Evolutionary conservation across 2,888 invertebrate species (phyloP).

Genomic region (Plagodis pulveraria): DNA sequence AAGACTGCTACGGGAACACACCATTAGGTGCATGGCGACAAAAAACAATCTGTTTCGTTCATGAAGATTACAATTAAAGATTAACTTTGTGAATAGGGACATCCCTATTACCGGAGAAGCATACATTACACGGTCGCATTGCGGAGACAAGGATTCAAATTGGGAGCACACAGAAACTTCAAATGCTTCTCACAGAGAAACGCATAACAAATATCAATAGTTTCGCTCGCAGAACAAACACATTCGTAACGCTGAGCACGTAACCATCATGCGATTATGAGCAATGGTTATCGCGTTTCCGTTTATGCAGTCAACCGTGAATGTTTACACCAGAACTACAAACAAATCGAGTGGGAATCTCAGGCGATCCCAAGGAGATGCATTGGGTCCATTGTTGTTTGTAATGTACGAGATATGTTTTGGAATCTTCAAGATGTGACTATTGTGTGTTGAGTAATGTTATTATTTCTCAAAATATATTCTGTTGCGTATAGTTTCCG

Average conservation of each 20-base stretch:
- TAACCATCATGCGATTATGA: constrained; percentile 42
- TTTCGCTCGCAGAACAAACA: constrained; percentile 34
- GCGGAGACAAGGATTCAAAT: neutral
- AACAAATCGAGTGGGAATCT: constrained; percentile 33
- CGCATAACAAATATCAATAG: constrained; percentile 31
- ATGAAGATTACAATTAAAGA: too few relatives aligned
- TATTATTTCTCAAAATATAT: neutral
- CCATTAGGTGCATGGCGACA: too few relatives aligned
- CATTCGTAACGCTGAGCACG: constrained; percentile 34
- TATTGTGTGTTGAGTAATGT: neutral
- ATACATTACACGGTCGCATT: too few relatives aligned
- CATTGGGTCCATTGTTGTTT: constrained; percentile 34
- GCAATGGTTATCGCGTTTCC: constrained; percentile 40
- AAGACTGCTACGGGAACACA: too few relatives aligned
- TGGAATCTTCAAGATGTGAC: too few relatives aligned
- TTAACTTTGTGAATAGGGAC: too few relatives aligned
- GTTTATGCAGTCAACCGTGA: constrained; percentile 41
- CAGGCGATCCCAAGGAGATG: constrained; percentile 35
- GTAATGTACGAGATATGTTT: too few relatives aligned
- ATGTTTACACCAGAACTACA: constrained; percentile 37
- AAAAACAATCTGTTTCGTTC: too few relatives aligned
- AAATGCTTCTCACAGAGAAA: constrained; percentile 13
- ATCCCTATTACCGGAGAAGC: too few relatives aligned
- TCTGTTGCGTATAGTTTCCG: too few relatives aligned
- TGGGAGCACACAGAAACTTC: constrained; percentile 4